Evolutionary conservation across 2,797 vertebrate genomes (phyloP).

Genomic region (Sebastes baramenuke): DNA sequence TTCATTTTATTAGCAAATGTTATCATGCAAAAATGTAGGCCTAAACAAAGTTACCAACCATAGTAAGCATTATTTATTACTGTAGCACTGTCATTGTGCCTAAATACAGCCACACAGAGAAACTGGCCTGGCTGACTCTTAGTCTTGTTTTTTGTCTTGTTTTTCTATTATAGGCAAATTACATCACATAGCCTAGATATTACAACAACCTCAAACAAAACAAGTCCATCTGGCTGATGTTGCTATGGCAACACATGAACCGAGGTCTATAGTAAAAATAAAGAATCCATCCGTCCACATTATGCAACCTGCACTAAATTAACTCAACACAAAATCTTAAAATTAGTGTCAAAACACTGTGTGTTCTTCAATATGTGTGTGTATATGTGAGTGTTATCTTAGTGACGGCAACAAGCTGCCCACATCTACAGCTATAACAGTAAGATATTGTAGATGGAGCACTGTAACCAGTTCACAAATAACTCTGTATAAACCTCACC

Average conservation of each 20-base stretch:
- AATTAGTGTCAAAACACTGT: not conserved
- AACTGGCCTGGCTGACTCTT: not conserved
- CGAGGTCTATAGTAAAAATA: not conserved
- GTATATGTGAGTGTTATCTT: not conserved
- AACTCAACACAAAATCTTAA: not conserved
- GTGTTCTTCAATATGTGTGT: not conserved
- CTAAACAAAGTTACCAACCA: not conserved
- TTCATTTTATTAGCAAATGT: not conserved
- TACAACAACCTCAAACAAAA: not conserved
- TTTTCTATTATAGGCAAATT: not conserved
- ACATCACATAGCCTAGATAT: not conserved
- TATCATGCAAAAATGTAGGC: not conserved
- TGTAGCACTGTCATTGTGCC: not conserved
- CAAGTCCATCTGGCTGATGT: not conserved
- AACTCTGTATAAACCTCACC: not conserved
- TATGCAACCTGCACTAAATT: conserved; percentile 6
- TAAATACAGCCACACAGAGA: not conserved
- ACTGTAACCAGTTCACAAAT: not conserved
- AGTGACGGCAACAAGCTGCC: not conserved
- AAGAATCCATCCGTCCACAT: not conserved
- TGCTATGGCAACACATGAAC: conserved; percentile 1
- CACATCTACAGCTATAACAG: not conserved
- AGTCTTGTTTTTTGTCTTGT: not conserved
- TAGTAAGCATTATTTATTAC: not conserved
- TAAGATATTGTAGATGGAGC: not conserved